Evolutionary conservation across 2,113 vertebrate species (phyloP).

Genomic region (Xiphorhynchus elegans): DNA sequence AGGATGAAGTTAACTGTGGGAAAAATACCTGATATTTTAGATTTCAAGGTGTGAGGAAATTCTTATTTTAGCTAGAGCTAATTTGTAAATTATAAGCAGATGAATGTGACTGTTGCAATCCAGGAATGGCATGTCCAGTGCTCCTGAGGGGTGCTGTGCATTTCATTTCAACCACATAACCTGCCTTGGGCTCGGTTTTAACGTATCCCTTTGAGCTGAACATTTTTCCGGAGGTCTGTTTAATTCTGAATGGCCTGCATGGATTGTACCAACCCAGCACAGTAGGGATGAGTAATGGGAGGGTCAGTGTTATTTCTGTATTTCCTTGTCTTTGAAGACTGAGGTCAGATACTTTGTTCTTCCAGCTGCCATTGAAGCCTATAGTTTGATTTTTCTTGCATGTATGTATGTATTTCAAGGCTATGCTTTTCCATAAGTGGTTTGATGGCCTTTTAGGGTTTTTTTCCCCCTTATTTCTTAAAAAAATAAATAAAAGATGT

Average conservation of each 20-base stretch:
- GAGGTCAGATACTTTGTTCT: constrained; percentile 22
- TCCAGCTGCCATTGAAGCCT: neutral
- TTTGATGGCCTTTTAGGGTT: neutral
- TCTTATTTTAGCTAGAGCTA: constrained; percentile 21
- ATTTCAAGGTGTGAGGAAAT: constrained; percentile 21
- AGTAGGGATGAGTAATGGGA: neutral
- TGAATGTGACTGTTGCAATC: constrained; percentile 8
- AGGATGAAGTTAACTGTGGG: neutral
- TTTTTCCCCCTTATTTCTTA: neutral
- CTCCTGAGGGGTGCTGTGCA: neutral
- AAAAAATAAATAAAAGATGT: neutral
- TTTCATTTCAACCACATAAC: constrained; percentile 45
- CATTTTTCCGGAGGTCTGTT: constrained; percentile 9
- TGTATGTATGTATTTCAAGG: neutral
- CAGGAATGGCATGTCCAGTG: neutral
- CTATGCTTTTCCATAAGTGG: neutral
- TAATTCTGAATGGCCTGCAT: constrained; percentile 46
- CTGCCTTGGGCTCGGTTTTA: constrained; percentile 50
- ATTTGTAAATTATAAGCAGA: constrained; percentile 42
- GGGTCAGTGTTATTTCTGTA: constrained; percentile 28
- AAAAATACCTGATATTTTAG: constrained; percentile 4
- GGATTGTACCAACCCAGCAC: neutral
- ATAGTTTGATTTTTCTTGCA: constrained; percentile 6
- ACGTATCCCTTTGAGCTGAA: neutral
- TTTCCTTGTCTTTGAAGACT: constrained; percentile 50